Evolutionary conservation across 2,797 vertebrate genomes (phyloP).

Genomic region (Hafferia zeledoni): DNA sequence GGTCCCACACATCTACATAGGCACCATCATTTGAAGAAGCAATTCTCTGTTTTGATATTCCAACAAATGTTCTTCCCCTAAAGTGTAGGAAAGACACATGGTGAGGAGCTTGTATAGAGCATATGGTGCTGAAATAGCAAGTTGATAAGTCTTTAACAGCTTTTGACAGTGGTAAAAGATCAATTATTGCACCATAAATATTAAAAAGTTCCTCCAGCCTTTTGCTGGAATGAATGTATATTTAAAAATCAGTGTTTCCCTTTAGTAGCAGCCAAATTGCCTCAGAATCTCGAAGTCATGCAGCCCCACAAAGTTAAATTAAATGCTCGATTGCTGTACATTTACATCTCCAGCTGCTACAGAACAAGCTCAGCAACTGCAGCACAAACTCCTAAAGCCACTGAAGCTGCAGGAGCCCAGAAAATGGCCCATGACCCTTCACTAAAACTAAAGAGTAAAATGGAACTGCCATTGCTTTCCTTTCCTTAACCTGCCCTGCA

Average conservation of each 20-base stretch:
- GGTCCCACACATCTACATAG: background rate
- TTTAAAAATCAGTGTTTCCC: conserved; percentile 58
- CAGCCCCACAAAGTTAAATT: conserved; percentile 24
- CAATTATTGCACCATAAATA: conserved; percentile 75
- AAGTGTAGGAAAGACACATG: conserved; percentile 68
- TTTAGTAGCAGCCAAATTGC: conserved; percentile 52
- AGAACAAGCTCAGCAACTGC: background rate
- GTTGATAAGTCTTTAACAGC: conserved; percentile 71
- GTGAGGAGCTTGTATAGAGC: conserved; percentile 55
- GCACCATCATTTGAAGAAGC: background rate
- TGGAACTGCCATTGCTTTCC: background rate
- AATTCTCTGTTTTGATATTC: conserved; percentile 60
- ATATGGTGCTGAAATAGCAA: conserved; percentile 76
- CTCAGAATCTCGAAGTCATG: conserved; percentile 21
- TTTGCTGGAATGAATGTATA: conserved; percentile 43
- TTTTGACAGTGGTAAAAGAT: conserved; percentile 75
- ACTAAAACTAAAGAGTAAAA: conserved; percentile 26
- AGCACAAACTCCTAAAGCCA: background rate
- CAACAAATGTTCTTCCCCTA: conserved; percentile 64
- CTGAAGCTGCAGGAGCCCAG: background rate
- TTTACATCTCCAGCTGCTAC: conserved; percentile 29
- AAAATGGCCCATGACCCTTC: background rate
- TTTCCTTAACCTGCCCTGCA: background rate
- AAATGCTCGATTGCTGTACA: background rate
- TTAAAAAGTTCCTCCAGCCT: conserved; percentile 66